Percentiles rank a stretch among this genome's conserved stretches.
Conservation (phyloP, 2,797 vertebrate species). For the Mormyrops attenuatus region DNA sequence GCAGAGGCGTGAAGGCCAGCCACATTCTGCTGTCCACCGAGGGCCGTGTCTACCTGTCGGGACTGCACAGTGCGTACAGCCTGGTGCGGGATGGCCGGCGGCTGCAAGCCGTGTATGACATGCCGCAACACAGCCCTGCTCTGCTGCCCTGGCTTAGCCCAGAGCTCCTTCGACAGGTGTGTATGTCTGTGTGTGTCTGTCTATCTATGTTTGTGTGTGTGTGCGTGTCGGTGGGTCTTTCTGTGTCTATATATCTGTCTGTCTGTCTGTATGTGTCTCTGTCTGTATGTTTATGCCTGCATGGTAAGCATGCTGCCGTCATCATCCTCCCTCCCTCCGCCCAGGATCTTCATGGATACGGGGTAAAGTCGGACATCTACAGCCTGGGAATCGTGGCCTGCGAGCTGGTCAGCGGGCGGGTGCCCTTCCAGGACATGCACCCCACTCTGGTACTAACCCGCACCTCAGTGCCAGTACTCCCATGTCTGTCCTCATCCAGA, state of each 20-base stretch:
- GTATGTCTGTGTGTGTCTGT: not conserved
- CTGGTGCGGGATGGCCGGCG: conserved; percentile 85
- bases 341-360: conserved; percentile 92
- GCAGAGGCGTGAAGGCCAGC: conserved; percentile 92
- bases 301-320: not conserved
- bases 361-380: conserved; percentile 96
- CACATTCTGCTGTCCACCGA: conserved; percentile 92
- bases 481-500: not conserved
- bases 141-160: conserved; percentile 97
- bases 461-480: not conserved
- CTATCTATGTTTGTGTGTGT: too few relatives aligned
- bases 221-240: too few relatives aligned
- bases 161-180: conserved; percentile 86
- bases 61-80: conserved; percentile 84
- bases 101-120: conserved; percentile 81
- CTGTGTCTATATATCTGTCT: too few relatives aligned
- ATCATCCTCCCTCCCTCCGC: conserved; percentile 10
- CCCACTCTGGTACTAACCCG: conserved; percentile 77
- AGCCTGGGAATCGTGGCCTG: conserved; percentile 92
- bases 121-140: conserved; percentile 86
- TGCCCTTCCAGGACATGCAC: conserved; percentile 92
- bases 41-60: conserved; percentile 87
- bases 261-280: too few relatives aligned
- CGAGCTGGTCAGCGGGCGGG: conserved; percentile 88
- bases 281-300: not conserved